Evolutionary conservation across 2,797 vertebrate genomes (phyloP).

Genomic region (Sebastes flavidus): DNA sequence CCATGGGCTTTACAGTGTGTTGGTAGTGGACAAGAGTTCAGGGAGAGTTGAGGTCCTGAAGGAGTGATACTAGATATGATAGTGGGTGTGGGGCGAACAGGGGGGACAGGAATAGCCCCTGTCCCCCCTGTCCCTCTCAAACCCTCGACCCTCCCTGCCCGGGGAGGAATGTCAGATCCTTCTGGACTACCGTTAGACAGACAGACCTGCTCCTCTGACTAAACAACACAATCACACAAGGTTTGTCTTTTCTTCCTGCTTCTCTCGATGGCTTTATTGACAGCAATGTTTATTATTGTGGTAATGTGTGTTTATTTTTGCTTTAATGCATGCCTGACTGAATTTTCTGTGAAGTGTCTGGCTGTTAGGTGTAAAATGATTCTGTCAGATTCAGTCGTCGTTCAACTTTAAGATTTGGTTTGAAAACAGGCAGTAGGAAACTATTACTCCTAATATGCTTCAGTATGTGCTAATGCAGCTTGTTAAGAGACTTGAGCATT

Average conservation of each 20-base stretch:
- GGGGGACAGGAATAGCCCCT: slow-evolving; percentile 76
- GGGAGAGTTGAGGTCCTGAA: slow-evolving; percentile 50
- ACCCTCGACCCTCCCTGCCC: slow-evolving; percentile 34
- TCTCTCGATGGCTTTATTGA: slow-evolving; percentile 17
- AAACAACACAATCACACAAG: slow-evolving; percentile 49
- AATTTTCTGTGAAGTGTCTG: neutral
- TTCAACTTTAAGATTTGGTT: neutral
- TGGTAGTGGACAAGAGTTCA: slow-evolving; percentile 39
- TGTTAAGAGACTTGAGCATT: neutral
- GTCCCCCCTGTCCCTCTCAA: slow-evolving; percentile 9
- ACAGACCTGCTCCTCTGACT: slow-evolving; percentile 54
- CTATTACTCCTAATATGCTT: neutral
- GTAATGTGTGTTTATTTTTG: neutral
- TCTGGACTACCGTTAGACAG: slow-evolving; percentile 50
- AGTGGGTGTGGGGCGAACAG: slow-evolving; percentile 26
- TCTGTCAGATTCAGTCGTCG: neutral
- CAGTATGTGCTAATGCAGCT: neutral
- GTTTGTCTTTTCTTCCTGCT: slow-evolving; percentile 58
- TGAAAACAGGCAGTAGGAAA: neutral
- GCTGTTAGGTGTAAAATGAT: neutral
- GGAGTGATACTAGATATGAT: slow-evolving; percentile 70
- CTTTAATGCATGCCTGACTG: slow-evolving; percentile 10
- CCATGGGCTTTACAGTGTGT: slow-evolving; percentile 29
- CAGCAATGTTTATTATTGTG: neutral
- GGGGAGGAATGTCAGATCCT: slow-evolving; percentile 65